Conservation (phyloP, 2,888 invertebrate genomes). For the Chymomyza caudatula region DNA sequence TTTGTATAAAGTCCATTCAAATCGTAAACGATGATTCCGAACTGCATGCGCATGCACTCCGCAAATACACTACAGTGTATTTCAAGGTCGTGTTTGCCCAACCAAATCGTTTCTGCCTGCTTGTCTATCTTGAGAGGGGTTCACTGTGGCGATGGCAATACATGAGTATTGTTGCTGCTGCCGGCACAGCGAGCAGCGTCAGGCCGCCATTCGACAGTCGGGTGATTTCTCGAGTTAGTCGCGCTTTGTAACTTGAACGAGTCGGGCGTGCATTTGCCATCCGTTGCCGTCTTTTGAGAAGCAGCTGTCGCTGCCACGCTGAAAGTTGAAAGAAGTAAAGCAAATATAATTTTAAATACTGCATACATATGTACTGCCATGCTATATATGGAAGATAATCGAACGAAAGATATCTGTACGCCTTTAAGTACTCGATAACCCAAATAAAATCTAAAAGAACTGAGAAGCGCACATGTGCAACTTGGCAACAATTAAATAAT, state of each 20-base stretch:
- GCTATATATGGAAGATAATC: not conserved
- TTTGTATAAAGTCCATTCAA: no score
- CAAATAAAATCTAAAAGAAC: no score
- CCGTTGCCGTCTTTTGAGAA: slow-evolving; percentile 21
- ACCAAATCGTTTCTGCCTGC: not conserved
- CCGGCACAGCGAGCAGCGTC: slow-evolving; percentile 18
- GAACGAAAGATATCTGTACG: not conserved
- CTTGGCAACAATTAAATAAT: slow-evolving; percentile 1
- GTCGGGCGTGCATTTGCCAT: slow-evolving; percentile 39
- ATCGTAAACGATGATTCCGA: no score
- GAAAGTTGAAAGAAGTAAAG: slow-evolving; percentile 37
- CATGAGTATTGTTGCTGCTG: slow-evolving; percentile 1
- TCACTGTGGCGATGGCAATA: not conserved
- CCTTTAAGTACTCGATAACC: no score
- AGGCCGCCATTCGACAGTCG: slow-evolving; percentile 15
- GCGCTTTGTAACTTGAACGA: slow-evolving; percentile 43
- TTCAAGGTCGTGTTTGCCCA: not conserved
- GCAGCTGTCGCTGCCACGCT: slow-evolving; percentile 16
- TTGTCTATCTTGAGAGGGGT: not conserved
- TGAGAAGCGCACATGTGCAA: not conserved
- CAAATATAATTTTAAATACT: slow-evolving; percentile 16
- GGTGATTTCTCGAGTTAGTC: slow-evolving; percentile 51
- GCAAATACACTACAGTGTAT: not conserved
- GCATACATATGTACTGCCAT: slow-evolving; percentile 5
- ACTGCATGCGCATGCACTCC: slow-evolving; percentile 20